Percentiles rank a stretch among this genome's conserved stretches.
Conservation (phyloP, 2,888 invertebrate species). For the Imbricaverruca yamaguchii region DNA sequence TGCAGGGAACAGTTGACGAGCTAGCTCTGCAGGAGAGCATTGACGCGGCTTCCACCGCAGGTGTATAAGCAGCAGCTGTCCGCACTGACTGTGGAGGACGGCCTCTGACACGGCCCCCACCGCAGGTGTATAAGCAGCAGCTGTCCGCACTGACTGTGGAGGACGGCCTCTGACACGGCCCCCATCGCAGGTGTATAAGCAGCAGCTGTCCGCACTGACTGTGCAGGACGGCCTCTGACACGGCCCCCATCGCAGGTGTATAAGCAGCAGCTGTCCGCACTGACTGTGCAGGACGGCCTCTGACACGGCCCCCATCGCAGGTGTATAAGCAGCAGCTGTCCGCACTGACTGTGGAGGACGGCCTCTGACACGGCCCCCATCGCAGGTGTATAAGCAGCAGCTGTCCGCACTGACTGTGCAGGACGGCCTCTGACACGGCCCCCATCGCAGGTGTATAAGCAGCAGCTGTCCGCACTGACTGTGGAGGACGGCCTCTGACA, state of each 20-base stretch:
- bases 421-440: conserved; percentile 30
- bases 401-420: conserved; percentile 38
- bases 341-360: conserved; percentile 37
- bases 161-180: no score
- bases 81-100: no score
- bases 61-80: no score
- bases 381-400: conserved; percentile 41
- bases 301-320: background rate
- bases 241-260: conserved; percentile 34
- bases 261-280: conserved; percentile 41
- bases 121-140: no score
- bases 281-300: conserved; percentile 36
- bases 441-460: conserved; percentile 37
- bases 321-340: conserved; percentile 42
- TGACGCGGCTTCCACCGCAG: no score
- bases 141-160: no score
- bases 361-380: conserved; percentile 15
- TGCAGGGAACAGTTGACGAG: no score
- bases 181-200: no score
- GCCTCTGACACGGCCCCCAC: no score
- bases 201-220: no score
- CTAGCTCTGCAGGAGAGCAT: no score
- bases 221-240: no score
- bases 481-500: conserved; percentile 34
- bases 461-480: conserved; percentile 40